Percentiles rank a stretch among this genome's conserved stretches.
phyloP scores from a whole-genome alignment of 2,888 invertebrate genomes.

The Agonopterix alstromeriana region DNA sequence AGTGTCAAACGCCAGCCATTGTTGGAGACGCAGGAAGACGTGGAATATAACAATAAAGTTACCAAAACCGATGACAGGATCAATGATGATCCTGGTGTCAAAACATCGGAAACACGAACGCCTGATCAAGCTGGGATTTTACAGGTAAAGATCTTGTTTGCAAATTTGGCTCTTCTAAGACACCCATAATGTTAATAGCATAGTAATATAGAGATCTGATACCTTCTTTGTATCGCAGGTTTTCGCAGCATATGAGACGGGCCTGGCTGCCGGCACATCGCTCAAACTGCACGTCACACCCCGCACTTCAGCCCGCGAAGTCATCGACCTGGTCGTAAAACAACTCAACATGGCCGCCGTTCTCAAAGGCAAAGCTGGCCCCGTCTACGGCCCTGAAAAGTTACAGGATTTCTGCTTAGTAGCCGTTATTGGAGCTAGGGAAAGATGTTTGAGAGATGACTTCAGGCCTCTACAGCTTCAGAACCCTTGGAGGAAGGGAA shows the following conservation, averaged over 20 bases:
- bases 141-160: constrained; percentile 70
- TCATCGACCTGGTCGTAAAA: constrained; percentile 96
- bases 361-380: constrained; percentile 88
- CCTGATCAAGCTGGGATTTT: constrained; percentile 75
- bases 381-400: constrained; percentile 89
- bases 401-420: constrained; percentile 94
- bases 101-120: constrained; percentile 32
- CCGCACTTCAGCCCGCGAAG: constrained; percentile 94
- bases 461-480: constrained; percentile 95
- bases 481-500: constrained; percentile 96
- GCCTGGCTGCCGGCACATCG: constrained; percentile 93
- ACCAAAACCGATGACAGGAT: constrained; percentile 62
- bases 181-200: too few species aligned
- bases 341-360: constrained; percentile 96
- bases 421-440: constrained; percentile 95
- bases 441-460: constrained; percentile 95
- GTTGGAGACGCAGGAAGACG: constrained; percentile 57
- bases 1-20: constrained; percentile 72
- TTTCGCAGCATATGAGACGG: constrained; percentile 97
- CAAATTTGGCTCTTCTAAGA: too few species aligned
- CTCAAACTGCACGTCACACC: constrained; percentile 95
- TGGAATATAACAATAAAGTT: constrained; percentile 70
- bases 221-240: constrained; percentile 78
- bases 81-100: constrained; percentile 35
- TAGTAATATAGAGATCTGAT: too few species aligned